Conservation (phyloP, 2,888 invertebrate species). For the Callosobruchus maculatus region DNA sequence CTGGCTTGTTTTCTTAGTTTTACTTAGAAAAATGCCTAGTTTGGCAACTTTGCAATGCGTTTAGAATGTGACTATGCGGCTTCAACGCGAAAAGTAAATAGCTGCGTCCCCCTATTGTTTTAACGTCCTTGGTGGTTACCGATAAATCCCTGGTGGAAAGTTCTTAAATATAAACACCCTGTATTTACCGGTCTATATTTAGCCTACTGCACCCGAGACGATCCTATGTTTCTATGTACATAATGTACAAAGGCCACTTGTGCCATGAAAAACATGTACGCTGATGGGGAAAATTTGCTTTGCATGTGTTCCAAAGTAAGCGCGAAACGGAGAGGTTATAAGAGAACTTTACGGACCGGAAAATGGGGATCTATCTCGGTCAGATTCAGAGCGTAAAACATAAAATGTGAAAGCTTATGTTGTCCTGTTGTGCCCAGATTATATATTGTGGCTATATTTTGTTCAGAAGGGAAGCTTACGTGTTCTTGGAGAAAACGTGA, state of each 20-base stretch:
- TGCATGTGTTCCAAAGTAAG: neutral
- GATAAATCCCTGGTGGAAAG: no score
- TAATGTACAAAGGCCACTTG: neutral
- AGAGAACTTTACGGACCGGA: neutral
- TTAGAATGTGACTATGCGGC: no score
- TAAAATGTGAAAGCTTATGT: neutral
- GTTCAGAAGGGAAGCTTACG: neutral
- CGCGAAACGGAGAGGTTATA: neutral
- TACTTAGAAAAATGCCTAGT: no score
- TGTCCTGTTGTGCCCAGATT: neutral
- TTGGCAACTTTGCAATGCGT: no score
- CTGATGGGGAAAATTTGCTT: neutral
- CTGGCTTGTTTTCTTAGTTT: no score
- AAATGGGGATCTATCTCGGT: neutral
- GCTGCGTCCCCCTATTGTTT: no score
- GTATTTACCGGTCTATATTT: neutral
- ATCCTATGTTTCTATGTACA: neutral
- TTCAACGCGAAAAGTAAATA: no score
- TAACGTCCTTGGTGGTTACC: no score
- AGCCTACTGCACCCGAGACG: neutral
- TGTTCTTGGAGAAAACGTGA: neutral
- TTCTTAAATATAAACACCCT: no score
- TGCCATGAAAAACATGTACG: neutral
- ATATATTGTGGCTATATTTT: neutral
- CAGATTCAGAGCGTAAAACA: neutral